phyloP scores from a whole-genome alignment of 2,888 invertebrate genomes.

The Parasteatoda lunata region DNA sequence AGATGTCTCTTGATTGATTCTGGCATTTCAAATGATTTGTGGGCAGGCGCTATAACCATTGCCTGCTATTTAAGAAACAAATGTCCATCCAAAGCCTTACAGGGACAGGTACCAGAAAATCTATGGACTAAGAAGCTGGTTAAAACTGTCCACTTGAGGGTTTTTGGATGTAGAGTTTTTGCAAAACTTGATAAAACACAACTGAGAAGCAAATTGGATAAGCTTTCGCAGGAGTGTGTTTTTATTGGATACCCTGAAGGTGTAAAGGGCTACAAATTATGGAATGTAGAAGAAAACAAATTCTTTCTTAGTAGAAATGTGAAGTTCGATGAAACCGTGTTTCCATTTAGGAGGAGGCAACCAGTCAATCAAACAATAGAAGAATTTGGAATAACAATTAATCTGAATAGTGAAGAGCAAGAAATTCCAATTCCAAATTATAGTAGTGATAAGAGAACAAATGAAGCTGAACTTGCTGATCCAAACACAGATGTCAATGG shows the following conservation, averaged over 20 bases:
- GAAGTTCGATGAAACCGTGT: too few species aligned
- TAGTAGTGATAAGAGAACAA: too few species aligned
- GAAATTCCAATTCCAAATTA: too few species aligned
- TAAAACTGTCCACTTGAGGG: neutral
- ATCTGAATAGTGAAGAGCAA: too few species aligned
- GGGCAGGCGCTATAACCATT: neutral
- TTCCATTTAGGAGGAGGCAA: too few species aligned
- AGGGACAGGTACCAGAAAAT: neutral
- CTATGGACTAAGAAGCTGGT: neutral
- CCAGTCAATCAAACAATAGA: too few species aligned
- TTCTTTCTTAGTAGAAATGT: too few species aligned
- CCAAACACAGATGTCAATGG: too few species aligned
- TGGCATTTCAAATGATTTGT: neutral
- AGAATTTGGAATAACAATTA: too few species aligned
- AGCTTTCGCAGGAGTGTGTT: neutral
- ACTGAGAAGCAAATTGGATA: neutral
- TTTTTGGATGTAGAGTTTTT: neutral
- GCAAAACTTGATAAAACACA: neutral
- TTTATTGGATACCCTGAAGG: neutral
- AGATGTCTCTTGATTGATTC: neutral
- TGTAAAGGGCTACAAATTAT: neutral
- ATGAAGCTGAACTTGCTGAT: too few species aligned
- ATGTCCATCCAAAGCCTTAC: too few species aligned
- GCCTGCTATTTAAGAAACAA: neutral
- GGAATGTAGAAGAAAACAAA: neutral